A percentile compares a stretch with the other conserved stretches of the same genome.
These are phyloP conservation scores for Alectura lathami DNA, from an alignment of 2,113 vertebrate genomes.

Conservation along the genomic window DNA sequence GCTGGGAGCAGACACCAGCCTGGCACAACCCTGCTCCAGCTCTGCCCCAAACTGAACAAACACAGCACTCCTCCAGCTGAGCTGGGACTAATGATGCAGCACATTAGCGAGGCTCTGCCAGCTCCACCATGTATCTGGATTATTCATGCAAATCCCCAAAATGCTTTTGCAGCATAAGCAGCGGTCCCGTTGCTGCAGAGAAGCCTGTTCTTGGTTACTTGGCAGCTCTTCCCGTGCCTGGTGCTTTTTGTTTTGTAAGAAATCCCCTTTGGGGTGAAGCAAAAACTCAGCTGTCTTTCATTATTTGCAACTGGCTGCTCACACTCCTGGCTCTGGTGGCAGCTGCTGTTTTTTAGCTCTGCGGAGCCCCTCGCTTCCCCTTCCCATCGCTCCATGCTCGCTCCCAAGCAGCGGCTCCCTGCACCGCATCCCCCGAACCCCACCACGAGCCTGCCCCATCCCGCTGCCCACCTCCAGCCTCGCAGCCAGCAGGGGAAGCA, in stretches of 20 bases:
- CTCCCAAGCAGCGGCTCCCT: not conserved
- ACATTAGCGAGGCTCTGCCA: not conserved
- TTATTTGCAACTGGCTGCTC: not conserved
- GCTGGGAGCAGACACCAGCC: not conserved
- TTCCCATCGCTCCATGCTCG: not conserved
- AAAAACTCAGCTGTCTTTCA: not conserved
- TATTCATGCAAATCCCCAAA: not conserved
- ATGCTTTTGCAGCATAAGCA: not conserved
- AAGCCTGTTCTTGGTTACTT: not conserved
- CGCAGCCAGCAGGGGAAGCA: not conserved
- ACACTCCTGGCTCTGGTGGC: not conserved
- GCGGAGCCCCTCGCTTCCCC: not conserved
- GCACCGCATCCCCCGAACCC: fast-evolving
- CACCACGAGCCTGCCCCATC: not conserved
- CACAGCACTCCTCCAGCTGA: not conserved
- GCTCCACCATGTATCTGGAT: not conserved
- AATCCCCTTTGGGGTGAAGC: not conserved
- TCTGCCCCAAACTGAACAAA: too few species aligned
- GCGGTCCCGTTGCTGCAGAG: not conserved
- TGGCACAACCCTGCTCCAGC: fast-evolving
- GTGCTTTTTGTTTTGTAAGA: not conserved
- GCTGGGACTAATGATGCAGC: not conserved
- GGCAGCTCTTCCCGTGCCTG: not conserved
- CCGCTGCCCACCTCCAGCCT: not conserved
- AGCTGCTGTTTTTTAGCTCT: not conserved